These are phyloP conservation scores for Subanguina moxae DNA, from an alignment of 1,140 invertebrate genomes.

Conservation along the genomic window DNA sequence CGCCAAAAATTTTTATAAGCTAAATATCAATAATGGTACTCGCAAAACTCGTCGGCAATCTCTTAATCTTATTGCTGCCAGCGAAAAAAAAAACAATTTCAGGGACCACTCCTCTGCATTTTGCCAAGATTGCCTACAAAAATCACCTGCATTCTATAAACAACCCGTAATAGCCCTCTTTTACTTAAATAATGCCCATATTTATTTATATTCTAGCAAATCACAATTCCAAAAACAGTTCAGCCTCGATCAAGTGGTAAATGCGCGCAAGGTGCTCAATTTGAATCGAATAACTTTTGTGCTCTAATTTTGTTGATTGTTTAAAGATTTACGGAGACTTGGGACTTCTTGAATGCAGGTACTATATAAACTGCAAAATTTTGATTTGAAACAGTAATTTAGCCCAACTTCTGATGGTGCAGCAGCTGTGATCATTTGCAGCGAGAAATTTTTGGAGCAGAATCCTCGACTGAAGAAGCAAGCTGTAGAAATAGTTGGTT, in stretches of 20 bases:
- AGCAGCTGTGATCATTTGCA: constrained; percentile 82
- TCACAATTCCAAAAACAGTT: constrained; percentile 89
- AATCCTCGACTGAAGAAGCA: constrained; percentile 72
- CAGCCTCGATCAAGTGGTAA: constrained; percentile 78
- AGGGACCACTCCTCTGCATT: constrained; percentile 79
- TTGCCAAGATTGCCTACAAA: constrained; percentile 94
- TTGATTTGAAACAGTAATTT: constrained; percentile 29
- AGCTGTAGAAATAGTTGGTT: constrained; percentile 72
- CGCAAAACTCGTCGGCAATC: no score
- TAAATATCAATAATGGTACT: no score
- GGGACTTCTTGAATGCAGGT: constrained; percentile 91
- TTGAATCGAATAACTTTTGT: constrained; percentile 61
- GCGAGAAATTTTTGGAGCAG: constrained; percentile 78
- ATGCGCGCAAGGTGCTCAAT: constrained; percentile 77
- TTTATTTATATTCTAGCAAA: constrained; percentile 63
- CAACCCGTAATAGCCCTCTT: constrained; percentile 75
- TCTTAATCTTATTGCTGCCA: no score
- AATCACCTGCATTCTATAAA: constrained; percentile 94
- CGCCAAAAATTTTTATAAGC: no score
- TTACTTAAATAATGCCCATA: constrained; percentile 45
- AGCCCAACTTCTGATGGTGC: constrained; percentile 89
- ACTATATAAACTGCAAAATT: background rate
- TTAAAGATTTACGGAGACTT: constrained; percentile 59
- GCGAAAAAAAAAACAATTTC: no score
- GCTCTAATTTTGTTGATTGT: no score